Evolutionary conservation across 2,888 invertebrate species (phyloP), one percentile per base, ranked within the genome.

Genomic region (Steromphala cineraria): DNA sequence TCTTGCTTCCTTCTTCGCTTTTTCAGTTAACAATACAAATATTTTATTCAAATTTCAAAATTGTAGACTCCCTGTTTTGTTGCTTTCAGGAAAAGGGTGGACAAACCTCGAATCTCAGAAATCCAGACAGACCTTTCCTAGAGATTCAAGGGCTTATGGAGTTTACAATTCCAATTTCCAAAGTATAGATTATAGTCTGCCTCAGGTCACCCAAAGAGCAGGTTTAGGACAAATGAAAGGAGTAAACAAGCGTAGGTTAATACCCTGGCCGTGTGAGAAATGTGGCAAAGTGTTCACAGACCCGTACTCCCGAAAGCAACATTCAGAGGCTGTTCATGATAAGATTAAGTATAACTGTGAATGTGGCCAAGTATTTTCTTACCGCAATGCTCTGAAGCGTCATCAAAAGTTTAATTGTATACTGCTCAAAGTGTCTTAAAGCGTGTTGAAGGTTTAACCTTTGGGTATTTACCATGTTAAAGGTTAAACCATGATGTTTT

Each of bases 381-480:
- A 71, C 8, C 71, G 71, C 5, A 71, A 71, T 36, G 36, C 71
- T 0, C 36, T 71, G 8, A 31, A 71, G 36, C 28, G 71, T 19
- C 71, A 71, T n/a, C 71, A 71, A n/a, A 71, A 71, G 19, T 40
- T 36, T n/a, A 71, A 71, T n/a, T 71, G 71, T 71, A 19, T 40
- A 10, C 40, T 71, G 4, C 19, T 17, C 7, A 40, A 71, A 10
- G 46, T 46, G 5, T 5, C 10, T 46, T 46, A 13, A 46, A 46
- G 1, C 13, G 13, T 4, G 36, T 36, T 8, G 8, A 36, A 36
- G 36, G 36, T 36, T 36, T n/a, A n/a, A n/a, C n/a, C n/a, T n/a
- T 36, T 36, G 36, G 7, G 36, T 36, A 4, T 36, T 4, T 4
- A 36, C 7, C 36, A 36, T 36, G 36, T 36, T 36, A 7, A 7